These are phyloP conservation scores for Graphium colonna DNA, from an alignment of 2,888 invertebrate species.

Conservation along the genomic window DNA sequence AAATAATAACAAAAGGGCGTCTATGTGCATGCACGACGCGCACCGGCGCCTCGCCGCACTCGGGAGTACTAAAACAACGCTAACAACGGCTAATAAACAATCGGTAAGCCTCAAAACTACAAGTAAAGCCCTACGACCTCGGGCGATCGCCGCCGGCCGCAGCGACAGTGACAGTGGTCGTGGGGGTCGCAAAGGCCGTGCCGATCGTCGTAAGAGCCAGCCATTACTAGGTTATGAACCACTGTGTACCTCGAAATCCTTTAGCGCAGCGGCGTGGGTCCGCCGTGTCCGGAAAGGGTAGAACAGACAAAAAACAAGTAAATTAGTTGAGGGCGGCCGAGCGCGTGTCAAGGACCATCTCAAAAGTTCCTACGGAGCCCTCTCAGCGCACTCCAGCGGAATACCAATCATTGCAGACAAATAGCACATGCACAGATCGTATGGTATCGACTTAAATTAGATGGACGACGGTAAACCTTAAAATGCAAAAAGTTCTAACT, in stretches of 20 bases:
- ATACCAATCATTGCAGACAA: conserved; percentile 46
- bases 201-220: conserved; percentile 71
- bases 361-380: conserved; percentile 88
- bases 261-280: conserved; percentile 83
- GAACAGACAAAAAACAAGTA: conserved; percentile 84
- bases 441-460: conserved; percentile 48
- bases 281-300: conserved; percentile 86
- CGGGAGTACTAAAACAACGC: conserved; percentile 77
- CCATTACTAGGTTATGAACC: conserved; percentile 77
- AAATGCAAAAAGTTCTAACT: conserved; percentile 64
- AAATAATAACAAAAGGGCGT: conserved; percentile 76
- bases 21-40: conserved; percentile 78
- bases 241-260: conserved; percentile 92
- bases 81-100: conserved; percentile 79
- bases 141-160: conserved; percentile 71
- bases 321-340: conserved; percentile 80
- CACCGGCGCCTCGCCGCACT: conserved; percentile 75
- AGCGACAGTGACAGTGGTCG: conserved; percentile 64
- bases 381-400: conserved; percentile 31
- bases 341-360: conserved; percentile 91
- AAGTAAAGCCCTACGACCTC: conserved; percentile 80
- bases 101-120: conserved; percentile 81
- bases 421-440: conserved; percentile 67
- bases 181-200: conserved; percentile 59
- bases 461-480: conserved; percentile 63